These are phyloP conservation scores for Caenorhabditis afra DNA, from an alignment of 2,888 invertebrate genomes.

Conservation along the genomic window DNA sequence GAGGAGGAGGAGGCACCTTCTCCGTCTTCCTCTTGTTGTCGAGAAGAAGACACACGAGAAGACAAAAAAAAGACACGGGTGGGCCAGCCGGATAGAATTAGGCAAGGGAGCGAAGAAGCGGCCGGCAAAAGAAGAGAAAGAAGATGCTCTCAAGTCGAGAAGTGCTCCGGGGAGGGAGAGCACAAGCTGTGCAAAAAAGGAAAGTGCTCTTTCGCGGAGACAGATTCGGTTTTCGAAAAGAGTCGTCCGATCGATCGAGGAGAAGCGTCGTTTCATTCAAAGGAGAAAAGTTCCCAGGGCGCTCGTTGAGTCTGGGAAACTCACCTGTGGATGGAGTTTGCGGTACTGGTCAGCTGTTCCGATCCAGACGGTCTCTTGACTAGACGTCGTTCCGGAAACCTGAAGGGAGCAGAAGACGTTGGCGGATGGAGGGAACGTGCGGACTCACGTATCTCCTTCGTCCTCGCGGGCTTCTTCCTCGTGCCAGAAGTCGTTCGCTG, in stretches of 20 bases:
- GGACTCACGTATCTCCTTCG: constrained; percentile 51
- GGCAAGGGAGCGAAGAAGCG: constrained; percentile 13
- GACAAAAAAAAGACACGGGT: constrained; percentile 17
- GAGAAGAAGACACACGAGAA: not conserved
- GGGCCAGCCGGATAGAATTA: constrained; percentile 34
- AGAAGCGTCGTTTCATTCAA: constrained; percentile 2
- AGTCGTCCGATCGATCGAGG: not conserved
- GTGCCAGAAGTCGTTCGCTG: constrained; percentile 79
- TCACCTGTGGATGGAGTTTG: constrained; percentile 78
- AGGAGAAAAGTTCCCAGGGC: not conserved
- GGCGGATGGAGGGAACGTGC: no score
- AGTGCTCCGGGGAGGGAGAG: constrained; percentile 11
- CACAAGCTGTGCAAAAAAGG: constrained; percentile 14
- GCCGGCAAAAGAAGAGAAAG: not conserved
- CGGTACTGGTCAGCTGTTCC: constrained; percentile 75
- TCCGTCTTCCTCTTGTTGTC: constrained; percentile 6
- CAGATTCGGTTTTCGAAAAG: not conserved
- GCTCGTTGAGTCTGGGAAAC: not conserved
- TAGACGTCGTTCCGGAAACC: constrained; percentile 63
- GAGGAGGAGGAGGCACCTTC: not conserved
- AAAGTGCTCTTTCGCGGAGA: not conserved
- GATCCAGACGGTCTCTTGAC: constrained; percentile 79
- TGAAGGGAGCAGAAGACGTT: constrained; percentile 12
- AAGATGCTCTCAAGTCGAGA: constrained; percentile 23
- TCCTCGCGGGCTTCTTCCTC: constrained; percentile 63